phyloP scores from a whole-genome alignment of 1,140 invertebrate genomes.

The Asbolus verrucosus region DNA sequence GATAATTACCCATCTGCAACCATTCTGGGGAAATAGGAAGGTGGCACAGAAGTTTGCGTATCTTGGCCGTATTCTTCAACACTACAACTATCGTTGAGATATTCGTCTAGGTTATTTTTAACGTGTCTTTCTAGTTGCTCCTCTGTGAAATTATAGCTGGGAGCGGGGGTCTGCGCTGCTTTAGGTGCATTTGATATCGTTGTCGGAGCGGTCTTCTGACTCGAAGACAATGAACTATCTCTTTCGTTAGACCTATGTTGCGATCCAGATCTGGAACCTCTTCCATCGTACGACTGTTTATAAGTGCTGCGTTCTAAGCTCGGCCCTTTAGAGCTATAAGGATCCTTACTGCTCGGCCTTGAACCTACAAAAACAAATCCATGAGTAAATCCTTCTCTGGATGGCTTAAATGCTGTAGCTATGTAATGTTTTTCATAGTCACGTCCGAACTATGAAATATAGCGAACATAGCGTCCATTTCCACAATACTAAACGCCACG shows the following conservation, averaged over 20 bases:
- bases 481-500: conserved; percentile 44
- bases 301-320: conserved; percentile 66
- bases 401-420: background rate
- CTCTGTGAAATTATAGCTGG: conserved; percentile 47
- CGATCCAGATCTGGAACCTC: conserved; percentile 70
- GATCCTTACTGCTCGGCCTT: conserved; percentile 63
- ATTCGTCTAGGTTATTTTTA: conserved; percentile 61
- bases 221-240: conserved; percentile 1
- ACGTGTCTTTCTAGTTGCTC: conserved; percentile 60
- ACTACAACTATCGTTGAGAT: conserved; percentile 54
- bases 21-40: conserved; percentile 50
- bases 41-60: conserved; percentile 51
- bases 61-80: conserved; percentile 57
- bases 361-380: conserved; percentile 49
- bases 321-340: conserved; percentile 65
- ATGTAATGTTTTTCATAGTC: too few species aligned
- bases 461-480: conserved; percentile 43
- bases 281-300: conserved; percentile 62
- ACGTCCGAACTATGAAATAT: conserved; percentile 45
- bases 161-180: conserved; percentile 10
- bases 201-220: conserved; percentile 22
- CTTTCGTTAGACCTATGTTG: conserved; percentile 65
- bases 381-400: background rate
- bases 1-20: conserved; percentile 56
- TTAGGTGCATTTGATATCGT: conserved; percentile 9